Conservation (phyloP, 1,140 invertebrate genomes). For the Ganaspis sp. region DNA sequence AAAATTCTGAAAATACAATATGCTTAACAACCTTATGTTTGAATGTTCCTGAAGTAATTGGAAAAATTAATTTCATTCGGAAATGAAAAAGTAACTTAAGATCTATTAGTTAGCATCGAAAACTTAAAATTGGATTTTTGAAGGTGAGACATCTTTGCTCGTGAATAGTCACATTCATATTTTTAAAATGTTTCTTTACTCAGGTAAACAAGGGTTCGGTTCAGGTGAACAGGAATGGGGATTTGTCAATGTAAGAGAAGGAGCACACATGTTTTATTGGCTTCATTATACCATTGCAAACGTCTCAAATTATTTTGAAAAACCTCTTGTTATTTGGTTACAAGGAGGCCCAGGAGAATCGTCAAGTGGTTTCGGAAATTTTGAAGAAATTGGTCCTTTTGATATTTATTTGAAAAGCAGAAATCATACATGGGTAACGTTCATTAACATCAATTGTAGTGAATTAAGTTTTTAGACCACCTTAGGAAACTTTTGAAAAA, state of each 20-base stretch:
- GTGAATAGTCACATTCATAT: too few species aligned
- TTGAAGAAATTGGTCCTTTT: slow-evolving; percentile 85
- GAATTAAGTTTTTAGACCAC: too few species aligned
- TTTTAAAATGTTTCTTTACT: neutral
- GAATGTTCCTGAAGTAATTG: too few species aligned
- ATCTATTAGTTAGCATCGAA: too few species aligned
- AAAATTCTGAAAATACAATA: too few species aligned
- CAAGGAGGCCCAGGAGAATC: slow-evolving; percentile 87
- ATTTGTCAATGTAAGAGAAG: slow-evolving; percentile 80
- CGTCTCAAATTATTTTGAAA: slow-evolving; percentile 77
- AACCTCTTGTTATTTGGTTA: slow-evolving; percentile 86
- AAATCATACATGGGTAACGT: slow-evolving; percentile 85
- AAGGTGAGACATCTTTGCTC: too few species aligned
- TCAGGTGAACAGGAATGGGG: slow-evolving; percentile 83
- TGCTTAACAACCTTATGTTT: too few species aligned
- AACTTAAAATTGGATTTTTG: too few species aligned
- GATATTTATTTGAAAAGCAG: slow-evolving; percentile 81
- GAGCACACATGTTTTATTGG: slow-evolving; percentile 91
- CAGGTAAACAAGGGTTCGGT: slow-evolving; percentile 74
- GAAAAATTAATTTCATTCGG: too few species aligned
- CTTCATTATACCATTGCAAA: slow-evolving; percentile 83
- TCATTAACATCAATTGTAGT: too few species aligned
- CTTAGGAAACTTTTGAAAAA: too few species aligned
- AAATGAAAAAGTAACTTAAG: too few species aligned
- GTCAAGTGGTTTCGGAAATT: slow-evolving; percentile 87